Conservation (phyloP, 2,113 vertebrate species). For the Motacilla tschutschensis region DNA sequence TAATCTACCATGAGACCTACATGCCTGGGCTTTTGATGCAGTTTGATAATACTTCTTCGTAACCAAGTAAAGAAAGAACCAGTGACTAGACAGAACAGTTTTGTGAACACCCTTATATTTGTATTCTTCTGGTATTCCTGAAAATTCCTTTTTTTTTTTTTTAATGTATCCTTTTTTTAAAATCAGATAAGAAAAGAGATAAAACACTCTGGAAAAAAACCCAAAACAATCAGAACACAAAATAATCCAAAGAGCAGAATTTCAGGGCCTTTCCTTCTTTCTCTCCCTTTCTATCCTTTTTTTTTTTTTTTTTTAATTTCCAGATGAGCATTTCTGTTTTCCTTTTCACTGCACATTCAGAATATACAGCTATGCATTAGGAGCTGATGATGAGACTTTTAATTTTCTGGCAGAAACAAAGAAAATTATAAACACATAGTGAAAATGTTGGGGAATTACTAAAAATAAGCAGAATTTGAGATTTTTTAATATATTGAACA, state of each 20-base stretch:
- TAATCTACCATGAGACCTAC: accelerated
- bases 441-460: background rate
- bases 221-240: background rate
- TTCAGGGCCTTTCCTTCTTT: background rate
- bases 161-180: background rate
- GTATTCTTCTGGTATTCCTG: background rate
- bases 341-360: background rate
- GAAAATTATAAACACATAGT: background rate
- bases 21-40: background rate
- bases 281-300: background rate
- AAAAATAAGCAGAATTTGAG: background rate
- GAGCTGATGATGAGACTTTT: background rate
- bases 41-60: background rate
- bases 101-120: background rate
- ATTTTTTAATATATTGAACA: accelerated
- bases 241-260: background rate
- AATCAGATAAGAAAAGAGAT: background rate
- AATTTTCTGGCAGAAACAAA: background rate
- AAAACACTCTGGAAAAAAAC: background rate
- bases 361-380: background rate
- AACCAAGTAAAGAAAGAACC: background rate
- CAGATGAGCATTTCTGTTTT: background rate
- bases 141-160: background rate
- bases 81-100: background rate
- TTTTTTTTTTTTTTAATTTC: background rate